Evolutionary conservation across 1,140 invertebrate genomes (phyloP).

Genomic region (Venustaconcha ellipsiformis): DNA sequence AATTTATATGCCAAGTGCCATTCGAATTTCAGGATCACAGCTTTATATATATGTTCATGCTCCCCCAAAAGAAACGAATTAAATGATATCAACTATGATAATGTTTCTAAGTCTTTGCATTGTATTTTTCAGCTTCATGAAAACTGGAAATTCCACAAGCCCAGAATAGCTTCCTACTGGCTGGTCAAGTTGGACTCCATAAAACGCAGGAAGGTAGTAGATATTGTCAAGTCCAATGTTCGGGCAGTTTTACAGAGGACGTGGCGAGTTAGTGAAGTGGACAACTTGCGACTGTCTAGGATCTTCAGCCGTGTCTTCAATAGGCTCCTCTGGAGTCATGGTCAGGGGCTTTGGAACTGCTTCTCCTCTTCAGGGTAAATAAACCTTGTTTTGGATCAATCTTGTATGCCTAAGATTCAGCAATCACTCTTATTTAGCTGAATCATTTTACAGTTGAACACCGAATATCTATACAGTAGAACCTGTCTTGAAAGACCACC

Average conservation of each 20-base stretch:
- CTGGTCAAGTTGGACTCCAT: slow-evolving; percentile 68
- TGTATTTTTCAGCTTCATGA: slow-evolving; percentile 56
- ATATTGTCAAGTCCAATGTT: slow-evolving; percentile 68
- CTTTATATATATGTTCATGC: background rate
- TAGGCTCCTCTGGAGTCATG: slow-evolving; percentile 67
- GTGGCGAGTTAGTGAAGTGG: slow-evolving; percentile 60
- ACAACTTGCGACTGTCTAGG: slow-evolving; percentile 61
- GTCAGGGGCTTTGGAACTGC: slow-evolving; percentile 68
- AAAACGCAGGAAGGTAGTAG: slow-evolving; percentile 67
- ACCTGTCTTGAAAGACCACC: too few relatives aligned
- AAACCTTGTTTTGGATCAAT: background rate
- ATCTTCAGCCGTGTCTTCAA: slow-evolving; percentile 67
- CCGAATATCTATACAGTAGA: too few relatives aligned
- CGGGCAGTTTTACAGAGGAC: slow-evolving; percentile 61
- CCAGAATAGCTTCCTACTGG: slow-evolving; percentile 68
- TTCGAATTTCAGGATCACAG: background rate
- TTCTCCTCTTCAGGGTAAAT: slow-evolving; percentile 61
- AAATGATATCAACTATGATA: background rate
- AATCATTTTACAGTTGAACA: too few relatives aligned
- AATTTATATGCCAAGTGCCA: too few relatives aligned
- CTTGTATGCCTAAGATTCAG: too few relatives aligned
- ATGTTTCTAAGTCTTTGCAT: background rate
- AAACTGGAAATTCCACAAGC: slow-evolving; percentile 69
- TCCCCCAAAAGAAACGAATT: background rate
- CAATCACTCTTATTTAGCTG: too few relatives aligned